Conservation (phyloP, 1,140 invertebrate species). For the Drosophila kepulauana region DNA sequence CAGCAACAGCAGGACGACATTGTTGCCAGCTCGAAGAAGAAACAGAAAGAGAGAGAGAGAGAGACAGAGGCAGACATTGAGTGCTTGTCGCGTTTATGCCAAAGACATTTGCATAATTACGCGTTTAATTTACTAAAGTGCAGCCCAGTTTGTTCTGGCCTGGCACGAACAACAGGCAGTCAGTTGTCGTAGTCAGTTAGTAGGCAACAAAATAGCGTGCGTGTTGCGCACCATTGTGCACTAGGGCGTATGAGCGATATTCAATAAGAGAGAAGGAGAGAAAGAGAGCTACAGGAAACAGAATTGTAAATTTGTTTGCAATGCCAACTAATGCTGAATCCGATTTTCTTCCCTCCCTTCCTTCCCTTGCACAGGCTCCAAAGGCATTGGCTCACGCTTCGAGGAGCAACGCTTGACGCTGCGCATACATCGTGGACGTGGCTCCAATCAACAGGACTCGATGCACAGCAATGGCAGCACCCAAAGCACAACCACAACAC, state of each 20-base stretch:
- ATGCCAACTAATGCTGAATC: constrained; percentile 41
- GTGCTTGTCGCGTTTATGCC: constrained; percentile 76
- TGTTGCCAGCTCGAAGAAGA: constrained; percentile 21
- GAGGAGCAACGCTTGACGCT: constrained; percentile 95
- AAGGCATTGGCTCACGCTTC: constrained; percentile 88
- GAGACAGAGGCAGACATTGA: constrained; percentile 33
- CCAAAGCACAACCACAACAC: constrained; percentile 79
- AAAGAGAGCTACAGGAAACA: neutral
- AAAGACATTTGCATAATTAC: constrained; percentile 80
- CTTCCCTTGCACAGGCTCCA: constrained; percentile 64
- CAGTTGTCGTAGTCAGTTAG: neutral
- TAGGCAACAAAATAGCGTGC: constrained; percentile 35
- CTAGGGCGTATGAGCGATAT: constrained; percentile 60
- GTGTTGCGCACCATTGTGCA: constrained; percentile 22
- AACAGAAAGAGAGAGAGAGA: neutral
- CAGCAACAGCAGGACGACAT: constrained; percentile 18
- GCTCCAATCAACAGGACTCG: constrained; percentile 79
- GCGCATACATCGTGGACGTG: constrained; percentile 93
- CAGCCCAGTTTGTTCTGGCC: constrained; percentile 38
- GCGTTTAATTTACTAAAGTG: constrained; percentile 81
- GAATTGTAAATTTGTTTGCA: neutral
- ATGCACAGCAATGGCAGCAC: constrained; percentile 83
- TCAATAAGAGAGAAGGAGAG: constrained; percentile 32
- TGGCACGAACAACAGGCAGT: constrained; percentile 25
- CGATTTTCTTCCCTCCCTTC: constrained; percentile 1